Evolutionary conservation across 2,888 invertebrate genomes (phyloP), one percentile per base, ranked within the genome.

Genomic region (Mesorhabditis spiculigera): DNA sequence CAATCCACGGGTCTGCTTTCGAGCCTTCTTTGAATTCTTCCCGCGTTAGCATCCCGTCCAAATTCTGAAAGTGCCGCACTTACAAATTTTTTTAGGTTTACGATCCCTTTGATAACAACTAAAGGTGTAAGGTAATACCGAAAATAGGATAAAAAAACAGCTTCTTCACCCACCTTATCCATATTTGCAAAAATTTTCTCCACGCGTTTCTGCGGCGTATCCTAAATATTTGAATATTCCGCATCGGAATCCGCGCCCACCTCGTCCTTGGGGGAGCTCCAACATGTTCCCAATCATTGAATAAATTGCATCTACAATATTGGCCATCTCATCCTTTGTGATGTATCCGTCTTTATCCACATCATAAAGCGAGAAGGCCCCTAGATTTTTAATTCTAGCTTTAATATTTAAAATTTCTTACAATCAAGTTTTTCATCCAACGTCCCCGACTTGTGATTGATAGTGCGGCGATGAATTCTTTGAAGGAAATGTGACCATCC

Each of bases 1-100:
- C 88, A 65, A 89, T 88, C 88, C 88, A 88, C 0, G 88, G 88
- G 72, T 88, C 88, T 71, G 86, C 86, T 77, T 88, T 88, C 5
- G 88, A 87, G 4, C 88, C 88, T 74, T 87, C 87, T 64, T 87
- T 86, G 79, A 88, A 88, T 76, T 88, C 88, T 71, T 88, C 88
- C 71, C 86, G 83, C 4, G 88, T 88, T 71, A 88, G 78, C 74
- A 84, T 83, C 5, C 88, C 88, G 81, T 88, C 88, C 66, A 85
- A 82, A 74, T 89, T 88, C 88, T 89, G 82, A 66, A 81, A 73
- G 43, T 8, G 10, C 10, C 16, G 41, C 41, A 63, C 41, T 16
- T 13, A n/a, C 63, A 65, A 10, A 42, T 10, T 65, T 8, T 28
- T 8, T 28, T n/a, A 16, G 63, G 58, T 13, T 50, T 10, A 13